Percentiles rank a stretch among this genome's conserved stretches.
phyloP scores from a whole-genome alignment of 2,888 invertebrate species.

The Aleiodes testaceus region DNA sequence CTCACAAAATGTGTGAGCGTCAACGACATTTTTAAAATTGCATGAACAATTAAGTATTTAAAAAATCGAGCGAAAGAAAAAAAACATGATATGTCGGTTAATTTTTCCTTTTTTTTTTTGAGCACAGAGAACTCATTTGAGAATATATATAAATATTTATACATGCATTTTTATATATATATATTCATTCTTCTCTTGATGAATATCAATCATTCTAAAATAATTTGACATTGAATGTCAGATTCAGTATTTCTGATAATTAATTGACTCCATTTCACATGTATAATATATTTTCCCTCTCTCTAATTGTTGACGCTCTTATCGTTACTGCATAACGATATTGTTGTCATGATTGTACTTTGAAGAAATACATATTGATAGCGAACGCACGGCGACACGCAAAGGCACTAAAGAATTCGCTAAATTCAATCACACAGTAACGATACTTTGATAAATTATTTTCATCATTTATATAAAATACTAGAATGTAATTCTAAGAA shows the following conservation, averaged over 20 bases:
- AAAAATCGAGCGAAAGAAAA: constrained; percentile 29
- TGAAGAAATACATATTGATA: constrained; percentile 13
- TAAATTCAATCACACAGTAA: constrained; percentile 22
- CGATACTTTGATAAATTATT: constrained; percentile 5
- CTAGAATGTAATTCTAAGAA: constrained; percentile 5
- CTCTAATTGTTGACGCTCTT: constrained; percentile 31
- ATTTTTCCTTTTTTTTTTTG: constrained; percentile 41
- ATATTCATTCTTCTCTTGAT: too few species aligned
- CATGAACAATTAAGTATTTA: constrained; percentile 6
- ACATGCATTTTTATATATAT: too few species aligned
- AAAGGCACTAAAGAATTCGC: constrained; percentile 7
- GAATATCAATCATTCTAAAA: too few species aligned
- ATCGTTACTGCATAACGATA: constrained; percentile 30
- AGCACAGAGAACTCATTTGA: constrained; percentile 42
- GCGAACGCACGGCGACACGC: constrained; percentile 18
- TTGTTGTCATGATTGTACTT: constrained; percentile 21
- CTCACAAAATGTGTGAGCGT: constrained; percentile 28
- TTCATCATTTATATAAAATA: constrained; percentile 4
- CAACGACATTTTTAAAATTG: not conserved
- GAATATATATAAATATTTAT: constrained; percentile 33
- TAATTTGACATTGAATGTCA: constrained; percentile 31
- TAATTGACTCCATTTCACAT: constrained; percentile 33
- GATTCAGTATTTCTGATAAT: constrained; percentile 38
- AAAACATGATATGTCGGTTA: constrained; percentile 19
- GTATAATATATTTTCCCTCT: not conserved